Conservation (phyloP, 2,113 vertebrate species). For the Cacatua alba region DNA sequence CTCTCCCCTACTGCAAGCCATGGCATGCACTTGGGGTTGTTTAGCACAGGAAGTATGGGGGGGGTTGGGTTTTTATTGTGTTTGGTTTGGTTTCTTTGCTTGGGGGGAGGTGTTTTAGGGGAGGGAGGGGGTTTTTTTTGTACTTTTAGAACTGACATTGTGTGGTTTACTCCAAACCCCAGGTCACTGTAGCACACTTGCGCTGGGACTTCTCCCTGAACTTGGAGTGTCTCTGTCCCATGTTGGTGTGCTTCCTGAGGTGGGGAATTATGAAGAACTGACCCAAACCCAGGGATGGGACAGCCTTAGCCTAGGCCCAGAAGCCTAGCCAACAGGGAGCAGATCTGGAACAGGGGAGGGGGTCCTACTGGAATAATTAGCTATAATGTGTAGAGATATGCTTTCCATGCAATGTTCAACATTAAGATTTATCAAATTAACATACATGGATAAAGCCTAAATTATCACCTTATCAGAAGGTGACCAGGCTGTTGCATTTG, state of each 20-base stretch:
- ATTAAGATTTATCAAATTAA: neutral
- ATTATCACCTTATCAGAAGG: neutral
- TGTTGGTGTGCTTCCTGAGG: neutral
- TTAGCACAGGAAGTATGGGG: neutral
- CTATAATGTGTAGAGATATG: neutral
- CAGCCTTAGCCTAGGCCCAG: neutral
- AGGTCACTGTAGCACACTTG: accelerated
- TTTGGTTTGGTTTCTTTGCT: neutral
- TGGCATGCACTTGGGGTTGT: accelerated
- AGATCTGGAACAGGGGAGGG: neutral
- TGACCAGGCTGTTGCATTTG: accelerated
- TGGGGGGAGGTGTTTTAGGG: no score
- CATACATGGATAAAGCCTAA: neutral
- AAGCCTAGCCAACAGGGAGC: neutral
- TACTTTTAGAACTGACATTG: neutral
- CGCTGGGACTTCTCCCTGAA: neutral
- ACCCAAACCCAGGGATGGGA: neutral
- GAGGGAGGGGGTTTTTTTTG: neutral
- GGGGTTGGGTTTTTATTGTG: neutral
- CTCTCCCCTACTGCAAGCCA: neutral
- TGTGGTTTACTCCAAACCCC: neutral
- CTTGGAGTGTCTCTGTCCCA: neutral
- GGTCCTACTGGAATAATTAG: neutral
- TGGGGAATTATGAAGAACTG: neutral
- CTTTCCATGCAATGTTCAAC: neutral